phyloP scores from a whole-genome alignment of 2,888 invertebrate species.

The Leptothorax acervorum region DNA sequence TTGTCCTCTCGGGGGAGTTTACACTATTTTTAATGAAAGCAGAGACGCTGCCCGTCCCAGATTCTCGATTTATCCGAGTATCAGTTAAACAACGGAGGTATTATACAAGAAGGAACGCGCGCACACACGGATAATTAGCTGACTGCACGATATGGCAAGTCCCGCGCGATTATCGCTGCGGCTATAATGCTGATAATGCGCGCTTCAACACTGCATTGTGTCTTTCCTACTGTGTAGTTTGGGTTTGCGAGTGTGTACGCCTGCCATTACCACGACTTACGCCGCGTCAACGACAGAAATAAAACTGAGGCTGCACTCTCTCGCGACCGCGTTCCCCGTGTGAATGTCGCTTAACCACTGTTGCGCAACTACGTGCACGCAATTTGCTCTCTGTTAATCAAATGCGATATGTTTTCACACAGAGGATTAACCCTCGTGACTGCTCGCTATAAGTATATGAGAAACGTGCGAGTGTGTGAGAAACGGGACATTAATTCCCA shows the following conservation, averaged over 20 bases:
- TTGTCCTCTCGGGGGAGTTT: slow-evolving; percentile 7
- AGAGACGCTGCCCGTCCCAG: slow-evolving; percentile 8
- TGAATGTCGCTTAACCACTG: slow-evolving; percentile 32
- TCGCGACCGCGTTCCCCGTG: slow-evolving; percentile 16
- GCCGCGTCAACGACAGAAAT: slow-evolving; percentile 49
- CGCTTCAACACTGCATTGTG: slow-evolving; percentile 30
- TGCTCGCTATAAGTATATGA: not conserved
- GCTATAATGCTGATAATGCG: not conserved
- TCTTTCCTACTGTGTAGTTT: not conserved
- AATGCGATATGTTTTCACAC: slow-evolving; percentile 23
- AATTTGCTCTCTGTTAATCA: slow-evolving; percentile 49
- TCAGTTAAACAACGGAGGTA: slow-evolving; percentile 14
- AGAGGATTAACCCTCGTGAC: slow-evolving; percentile 13
- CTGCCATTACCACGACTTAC: not conserved
- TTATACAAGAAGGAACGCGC: not conserved
- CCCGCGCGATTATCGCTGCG: slow-evolving; percentile 6
- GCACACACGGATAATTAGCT: slow-evolving; percentile 9
- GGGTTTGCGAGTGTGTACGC: not conserved
- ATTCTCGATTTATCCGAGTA: slow-evolving; percentile 34
- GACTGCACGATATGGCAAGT: slow-evolving; percentile 6
- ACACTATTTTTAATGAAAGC: slow-evolving; percentile 26
- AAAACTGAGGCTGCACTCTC: slow-evolving; percentile 26
- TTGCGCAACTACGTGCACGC: slow-evolving; percentile 28
- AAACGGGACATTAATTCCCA: not conserved
- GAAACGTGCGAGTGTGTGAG: not conserved